Conservation (phyloP, 2,113 vertebrate genomes). For the Sinocyclocheilus rhinocerous region DNA sequence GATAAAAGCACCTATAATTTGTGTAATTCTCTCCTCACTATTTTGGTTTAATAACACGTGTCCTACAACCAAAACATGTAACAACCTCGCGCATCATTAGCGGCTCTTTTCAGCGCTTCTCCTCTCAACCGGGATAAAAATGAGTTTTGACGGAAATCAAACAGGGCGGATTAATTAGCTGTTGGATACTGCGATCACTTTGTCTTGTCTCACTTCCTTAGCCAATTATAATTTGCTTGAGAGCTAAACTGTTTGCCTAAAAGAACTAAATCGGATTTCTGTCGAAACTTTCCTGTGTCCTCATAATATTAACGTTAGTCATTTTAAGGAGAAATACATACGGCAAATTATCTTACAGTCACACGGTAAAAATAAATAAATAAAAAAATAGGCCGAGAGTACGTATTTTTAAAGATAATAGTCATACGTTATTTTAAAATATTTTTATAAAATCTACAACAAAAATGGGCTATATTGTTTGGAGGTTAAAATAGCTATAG, state of each 20-base stretch:
- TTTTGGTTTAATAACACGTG: slow-evolving; percentile 61
- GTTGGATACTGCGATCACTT: slow-evolving; percentile 3
- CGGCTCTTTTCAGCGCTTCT: slow-evolving; percentile 1
- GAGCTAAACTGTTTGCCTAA: background rate
- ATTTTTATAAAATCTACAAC: background rate
- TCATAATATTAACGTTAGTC: background rate
- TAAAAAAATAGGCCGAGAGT: too few relatives aligned
- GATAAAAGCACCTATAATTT: slow-evolving; percentile 67
- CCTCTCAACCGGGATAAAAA: background rate
- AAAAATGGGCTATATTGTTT: too few relatives aligned
- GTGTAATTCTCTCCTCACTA: slow-evolving; percentile 58
- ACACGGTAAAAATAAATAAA: too few relatives aligned
- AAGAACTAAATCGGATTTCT: background rate
- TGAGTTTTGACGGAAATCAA: slow-evolving; percentile 20
- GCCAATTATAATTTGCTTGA: background rate
- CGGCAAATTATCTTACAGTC: background rate
- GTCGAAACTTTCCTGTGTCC: background rate
- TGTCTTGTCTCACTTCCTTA: background rate
- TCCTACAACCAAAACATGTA: slow-evolving; percentile 60
- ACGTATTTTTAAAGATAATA: background rate
- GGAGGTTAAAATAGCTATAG: too few relatives aligned
- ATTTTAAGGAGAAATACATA: background rate
- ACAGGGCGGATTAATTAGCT: background rate
- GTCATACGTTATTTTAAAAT: background rate
- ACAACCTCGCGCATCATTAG: slow-evolving; percentile 31